Evolutionary conservation across 2,888 invertebrate species (phyloP).

Genomic region (Uropetala carovei): DNA sequence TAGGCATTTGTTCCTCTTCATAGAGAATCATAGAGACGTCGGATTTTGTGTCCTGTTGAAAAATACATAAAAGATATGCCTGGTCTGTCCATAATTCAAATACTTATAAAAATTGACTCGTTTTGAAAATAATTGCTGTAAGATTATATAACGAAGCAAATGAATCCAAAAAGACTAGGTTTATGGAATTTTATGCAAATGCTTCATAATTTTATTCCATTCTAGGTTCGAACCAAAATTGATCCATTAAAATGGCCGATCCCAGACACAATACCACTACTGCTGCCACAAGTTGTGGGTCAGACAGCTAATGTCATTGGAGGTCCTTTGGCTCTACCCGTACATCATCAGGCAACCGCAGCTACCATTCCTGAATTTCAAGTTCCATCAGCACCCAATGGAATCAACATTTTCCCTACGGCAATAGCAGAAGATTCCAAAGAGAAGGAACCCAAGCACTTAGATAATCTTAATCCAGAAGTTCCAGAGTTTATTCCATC

Average conservation of each 20-base stretch:
- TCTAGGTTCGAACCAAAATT: conserved; percentile 87
- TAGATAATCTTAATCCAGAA: conserved; percentile 86
- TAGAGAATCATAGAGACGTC: no score
- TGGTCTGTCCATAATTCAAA: no score
- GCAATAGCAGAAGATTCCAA: conserved; percentile 62
- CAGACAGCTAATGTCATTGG: conserved; percentile 48
- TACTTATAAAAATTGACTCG: no score
- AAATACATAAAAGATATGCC: no score
- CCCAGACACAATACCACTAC: conserved; percentile 76
- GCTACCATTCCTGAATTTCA: conserved; percentile 38
- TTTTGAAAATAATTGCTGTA: no score
- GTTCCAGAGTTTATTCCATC: conserved; percentile 91
- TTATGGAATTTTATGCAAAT: no score
- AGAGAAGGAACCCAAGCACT: neutral
- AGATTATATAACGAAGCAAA: no score
- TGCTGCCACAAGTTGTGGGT: conserved; percentile 51
- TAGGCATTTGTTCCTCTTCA: no score
- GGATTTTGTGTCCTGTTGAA: no score
- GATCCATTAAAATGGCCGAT: conserved; percentile 95
- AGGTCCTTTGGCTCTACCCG: conserved; percentile 20
- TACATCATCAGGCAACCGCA: conserved; percentile 11
- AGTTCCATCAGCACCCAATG: neutral
- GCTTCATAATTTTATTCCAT: conserved; percentile 66
- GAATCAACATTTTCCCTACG: neutral
- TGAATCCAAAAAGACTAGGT: no score